Conservation (phyloP, 2,888 invertebrate species). For the Dysmachus trigonus region DNA sequence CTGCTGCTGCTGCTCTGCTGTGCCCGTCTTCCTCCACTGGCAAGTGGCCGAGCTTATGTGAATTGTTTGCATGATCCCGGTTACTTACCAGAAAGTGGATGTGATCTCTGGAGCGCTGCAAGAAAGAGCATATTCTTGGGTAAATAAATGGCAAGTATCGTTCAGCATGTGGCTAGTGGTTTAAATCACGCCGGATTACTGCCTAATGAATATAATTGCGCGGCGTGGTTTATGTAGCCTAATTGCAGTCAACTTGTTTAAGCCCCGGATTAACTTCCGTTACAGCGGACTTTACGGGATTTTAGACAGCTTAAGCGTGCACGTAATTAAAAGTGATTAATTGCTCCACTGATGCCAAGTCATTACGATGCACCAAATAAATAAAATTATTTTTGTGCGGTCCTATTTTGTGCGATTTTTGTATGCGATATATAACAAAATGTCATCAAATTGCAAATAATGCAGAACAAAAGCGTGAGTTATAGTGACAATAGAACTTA, state of each 20-base stretch:
- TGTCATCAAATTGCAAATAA: too few relatives aligned
- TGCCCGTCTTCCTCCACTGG: neutral
- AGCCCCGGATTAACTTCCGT: slow-evolving; percentile 11
- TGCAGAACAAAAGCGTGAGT: too few relatives aligned
- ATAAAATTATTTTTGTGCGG: neutral
- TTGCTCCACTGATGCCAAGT: neutral
- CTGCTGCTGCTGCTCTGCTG: neutral
- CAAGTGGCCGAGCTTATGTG: slow-evolving; percentile 6
- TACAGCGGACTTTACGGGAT: neutral
- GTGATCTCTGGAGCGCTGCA: slow-evolving; percentile 31
- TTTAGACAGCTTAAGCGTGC: neutral
- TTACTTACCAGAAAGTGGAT: slow-evolving; percentile 38
- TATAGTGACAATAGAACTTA: too few relatives aligned
- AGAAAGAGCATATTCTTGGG: neutral
- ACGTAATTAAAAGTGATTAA: neutral
- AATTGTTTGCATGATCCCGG: slow-evolving; percentile 39
- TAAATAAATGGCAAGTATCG: neutral
- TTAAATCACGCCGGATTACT: slow-evolving; percentile 20
- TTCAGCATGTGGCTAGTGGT: neutral
- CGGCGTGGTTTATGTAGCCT: slow-evolving; percentile 5
- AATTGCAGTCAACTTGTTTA: slow-evolving; percentile 4
- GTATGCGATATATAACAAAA: too few relatives aligned
- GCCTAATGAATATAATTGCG: slow-evolving; percentile 29
- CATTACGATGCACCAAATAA: neutral
- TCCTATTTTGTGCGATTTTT: too few relatives aligned